phyloP scores from a whole-genome alignment of 2,888 invertebrate species.

The Tetropium fuscum region DNA sequence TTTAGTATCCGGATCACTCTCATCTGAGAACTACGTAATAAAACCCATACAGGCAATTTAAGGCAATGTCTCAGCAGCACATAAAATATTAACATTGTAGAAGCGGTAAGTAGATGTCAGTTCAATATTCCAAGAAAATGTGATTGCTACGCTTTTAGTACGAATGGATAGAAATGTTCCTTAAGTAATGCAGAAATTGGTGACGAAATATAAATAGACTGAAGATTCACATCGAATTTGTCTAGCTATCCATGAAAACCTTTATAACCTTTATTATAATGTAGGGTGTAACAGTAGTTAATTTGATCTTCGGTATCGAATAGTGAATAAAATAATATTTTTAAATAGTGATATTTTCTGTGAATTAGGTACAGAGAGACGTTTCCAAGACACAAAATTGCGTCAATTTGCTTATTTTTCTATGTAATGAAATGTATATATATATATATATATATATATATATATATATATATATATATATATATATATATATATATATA shows the following conservation, averaged over 20 bases:
- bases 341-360: too few species aligned
- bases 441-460: conserved; percentile 50
- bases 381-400: too few species aligned
- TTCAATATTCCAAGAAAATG: conserved; percentile 39
- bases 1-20: too few species aligned
- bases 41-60: not conserved
- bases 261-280: too few species aligned
- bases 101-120: conserved; percentile 25
- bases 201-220: conserved; percentile 4
- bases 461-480: conserved; percentile 43
- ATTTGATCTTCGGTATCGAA: too few species aligned
- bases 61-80: not conserved
- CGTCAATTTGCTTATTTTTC: conserved; percentile 45
- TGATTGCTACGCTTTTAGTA: conserved; percentile 61
- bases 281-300: too few species aligned
- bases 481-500: not conserved
- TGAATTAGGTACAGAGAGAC: too few species aligned
- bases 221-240: too few species aligned
- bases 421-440: not conserved
- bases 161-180: conserved; percentile 56
- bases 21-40: too few species aligned
- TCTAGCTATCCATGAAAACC: too few species aligned
- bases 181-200: conserved; percentile 1
- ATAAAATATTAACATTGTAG: conserved; percentile 27
- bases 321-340: too few species aligned